phyloP scores from a whole-genome alignment of 2,797 vertebrate genomes.

The Poeciliopsis turneri region DNA sequence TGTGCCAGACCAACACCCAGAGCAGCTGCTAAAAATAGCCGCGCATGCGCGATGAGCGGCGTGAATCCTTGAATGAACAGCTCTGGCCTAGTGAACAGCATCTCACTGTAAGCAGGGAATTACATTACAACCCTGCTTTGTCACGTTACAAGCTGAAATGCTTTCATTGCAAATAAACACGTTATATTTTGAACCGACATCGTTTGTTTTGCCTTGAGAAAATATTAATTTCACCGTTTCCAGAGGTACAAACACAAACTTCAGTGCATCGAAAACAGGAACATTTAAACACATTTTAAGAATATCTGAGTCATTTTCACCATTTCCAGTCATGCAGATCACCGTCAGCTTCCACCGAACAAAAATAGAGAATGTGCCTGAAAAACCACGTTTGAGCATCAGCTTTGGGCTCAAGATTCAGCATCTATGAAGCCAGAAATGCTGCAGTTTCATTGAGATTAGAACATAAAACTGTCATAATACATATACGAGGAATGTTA shows the following conservation, averaged over 20 bases:
- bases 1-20: conserved; percentile 65
- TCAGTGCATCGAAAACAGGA: not conserved
- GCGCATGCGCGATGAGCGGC: conserved; percentile 67
- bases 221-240: not conserved
- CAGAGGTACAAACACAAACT: not conserved
- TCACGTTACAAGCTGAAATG: conserved; percentile 11
- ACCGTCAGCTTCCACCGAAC: conserved; percentile 61
- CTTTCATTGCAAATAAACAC: conserved; percentile 35
- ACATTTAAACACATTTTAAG: conserved; percentile 13
- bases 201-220: not conserved
- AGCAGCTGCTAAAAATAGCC: conserved; percentile 74
- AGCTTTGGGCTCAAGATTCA: conserved; percentile 7
- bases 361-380: conserved; percentile 49
- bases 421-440: too few species aligned
- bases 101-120: conserved; percentile 52
- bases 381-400: conserved; percentile 40
- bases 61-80: conserved; percentile 72
- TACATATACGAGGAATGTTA: not conserved
- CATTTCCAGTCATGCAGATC: conserved; percentile 72
- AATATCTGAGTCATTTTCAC: conserved; percentile 50
- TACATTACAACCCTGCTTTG: conserved; percentile 26
- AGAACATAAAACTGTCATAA: not conserved
- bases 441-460: not conserved
- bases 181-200: not conserved
- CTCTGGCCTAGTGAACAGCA: conserved; percentile 34